phyloP scores from a whole-genome alignment of 2,888 invertebrate genomes.

The Leistus spinibarbis region DNA sequence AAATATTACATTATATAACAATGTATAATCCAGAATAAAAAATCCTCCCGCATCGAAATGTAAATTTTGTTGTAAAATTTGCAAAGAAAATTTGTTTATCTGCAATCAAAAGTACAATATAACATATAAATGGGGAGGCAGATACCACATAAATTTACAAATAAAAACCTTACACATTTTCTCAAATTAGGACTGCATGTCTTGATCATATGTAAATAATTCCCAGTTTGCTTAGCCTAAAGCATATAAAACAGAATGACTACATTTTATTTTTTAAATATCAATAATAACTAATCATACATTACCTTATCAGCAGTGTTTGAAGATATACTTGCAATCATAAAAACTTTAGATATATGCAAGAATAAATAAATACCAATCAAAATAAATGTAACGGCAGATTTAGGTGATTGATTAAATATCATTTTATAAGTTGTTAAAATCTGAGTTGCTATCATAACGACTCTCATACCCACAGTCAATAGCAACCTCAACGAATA shows the following conservation, averaged over 20 bases:
- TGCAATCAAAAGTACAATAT: conserved; percentile 43
- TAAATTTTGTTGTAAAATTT: conserved; percentile 45
- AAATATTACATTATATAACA: conserved; percentile 46
- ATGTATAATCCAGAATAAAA: conserved; percentile 44
- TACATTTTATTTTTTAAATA: no score
- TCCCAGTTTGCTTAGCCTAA: conserved; percentile 44
- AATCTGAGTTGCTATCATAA: conserved; percentile 45
- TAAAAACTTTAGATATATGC: conserved; percentile 44
- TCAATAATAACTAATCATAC: background rate
- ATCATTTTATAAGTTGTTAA: conserved; percentile 44
- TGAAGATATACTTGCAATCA: conserved; percentile 43
- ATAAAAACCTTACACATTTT: conserved; percentile 40
- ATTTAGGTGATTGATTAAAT: conserved; percentile 31
- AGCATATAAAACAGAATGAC: conserved; percentile 3
- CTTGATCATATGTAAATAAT: conserved; percentile 43
- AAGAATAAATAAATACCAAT: conserved; percentile 42
- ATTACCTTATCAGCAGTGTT: conserved; percentile 42
- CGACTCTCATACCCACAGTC: conserved; percentile 42
- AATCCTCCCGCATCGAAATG: conserved; percentile 46
- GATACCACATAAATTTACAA: background rate
- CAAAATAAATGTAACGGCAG: conserved; percentile 35
- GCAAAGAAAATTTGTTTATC: conserved; percentile 46
- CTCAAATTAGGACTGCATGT: conserved; percentile 32
- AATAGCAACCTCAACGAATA: conserved; percentile 43
- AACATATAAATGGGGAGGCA: background rate